A percentile compares a stretch with the other conserved stretches of the same genome.
Conservation (phyloP, 2,797 vertebrate genomes). For the Mus spretus region DNA sequence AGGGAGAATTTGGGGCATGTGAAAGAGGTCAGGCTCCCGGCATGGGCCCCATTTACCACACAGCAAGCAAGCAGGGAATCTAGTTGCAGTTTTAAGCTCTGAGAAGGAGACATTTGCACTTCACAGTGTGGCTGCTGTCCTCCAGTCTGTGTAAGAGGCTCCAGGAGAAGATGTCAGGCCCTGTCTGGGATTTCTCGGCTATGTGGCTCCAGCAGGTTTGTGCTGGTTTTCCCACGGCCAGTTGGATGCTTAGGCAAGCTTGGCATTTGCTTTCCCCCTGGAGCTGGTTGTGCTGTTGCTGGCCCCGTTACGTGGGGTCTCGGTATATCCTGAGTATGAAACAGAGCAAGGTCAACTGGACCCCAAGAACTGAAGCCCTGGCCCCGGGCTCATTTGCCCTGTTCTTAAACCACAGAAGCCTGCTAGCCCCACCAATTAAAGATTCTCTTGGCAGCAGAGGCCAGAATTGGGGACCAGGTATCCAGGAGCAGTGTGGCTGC, state of each 20-base stretch:
- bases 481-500: not conserved
- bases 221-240: not conserved
- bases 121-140: constrained; percentile 4
- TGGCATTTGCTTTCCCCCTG: constrained; percentile 17
- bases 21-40: constrained; percentile 48
- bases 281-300: not conserved
- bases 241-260: not conserved
- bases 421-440: not conserved
- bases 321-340: not conserved
- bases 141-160: constrained; percentile 28
- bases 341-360: not conserved
- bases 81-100: not conserved
- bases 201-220: not conserved
- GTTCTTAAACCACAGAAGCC: not conserved
- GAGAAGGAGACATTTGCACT: not conserved
- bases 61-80: not conserved
- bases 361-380: not conserved
- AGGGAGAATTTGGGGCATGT: constrained; percentile 62
- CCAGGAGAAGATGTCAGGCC: not conserved
- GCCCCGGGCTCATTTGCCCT: constrained; percentile 19
- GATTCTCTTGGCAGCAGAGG: not conserved
- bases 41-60: not conserved
- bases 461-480: not conserved
- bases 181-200: not conserved
- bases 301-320: not conserved